These are phyloP conservation scores for Mormyrus hasselquistii DNA, from an alignment of 2,797 vertebrate species.

Conservation along the genomic window DNA sequence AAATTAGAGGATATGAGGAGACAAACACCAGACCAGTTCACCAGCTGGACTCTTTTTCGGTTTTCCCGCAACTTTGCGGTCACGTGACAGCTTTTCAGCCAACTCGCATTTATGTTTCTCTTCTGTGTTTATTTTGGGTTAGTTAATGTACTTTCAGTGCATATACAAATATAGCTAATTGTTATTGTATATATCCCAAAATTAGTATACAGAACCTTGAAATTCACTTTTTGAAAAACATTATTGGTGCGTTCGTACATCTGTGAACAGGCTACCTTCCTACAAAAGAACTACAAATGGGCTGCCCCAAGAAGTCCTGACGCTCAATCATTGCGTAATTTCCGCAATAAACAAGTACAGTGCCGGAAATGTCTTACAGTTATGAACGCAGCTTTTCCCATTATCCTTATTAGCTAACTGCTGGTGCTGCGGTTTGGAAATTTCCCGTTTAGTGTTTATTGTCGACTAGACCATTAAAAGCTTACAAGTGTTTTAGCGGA, in stretches of 20 bases:
- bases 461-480: not conserved
- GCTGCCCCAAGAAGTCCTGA: too few relatives aligned
- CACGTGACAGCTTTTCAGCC: slow-evolving; percentile 28
- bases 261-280: not conserved
- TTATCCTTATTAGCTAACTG: not conserved
- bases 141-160: not conserved
- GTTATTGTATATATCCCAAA: not conserved
- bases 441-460: not conserved
- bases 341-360: slow-evolving; percentile 15
- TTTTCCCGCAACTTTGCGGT: slow-evolving; percentile 64
- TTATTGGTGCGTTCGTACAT: not conserved
- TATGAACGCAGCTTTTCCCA: not conserved
- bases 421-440: not conserved
- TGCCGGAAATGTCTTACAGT: slow-evolving; percentile 16
- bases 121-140: not conserved
- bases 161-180: not conserved
- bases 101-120: not conserved
- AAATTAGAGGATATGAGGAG: not conserved
- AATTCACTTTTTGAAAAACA: not conserved
- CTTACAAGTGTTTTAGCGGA: not conserved
- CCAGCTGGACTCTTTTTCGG: slow-evolving; percentile 27
- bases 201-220: not conserved
- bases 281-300: not conserved
- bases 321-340: slow-evolving; percentile 10
- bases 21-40: not conserved